Evolutionary conservation across 2,888 invertebrate species (phyloP), one percentile per base, ranked within the genome.

Genomic region (Cerastis leucographa): DNA sequence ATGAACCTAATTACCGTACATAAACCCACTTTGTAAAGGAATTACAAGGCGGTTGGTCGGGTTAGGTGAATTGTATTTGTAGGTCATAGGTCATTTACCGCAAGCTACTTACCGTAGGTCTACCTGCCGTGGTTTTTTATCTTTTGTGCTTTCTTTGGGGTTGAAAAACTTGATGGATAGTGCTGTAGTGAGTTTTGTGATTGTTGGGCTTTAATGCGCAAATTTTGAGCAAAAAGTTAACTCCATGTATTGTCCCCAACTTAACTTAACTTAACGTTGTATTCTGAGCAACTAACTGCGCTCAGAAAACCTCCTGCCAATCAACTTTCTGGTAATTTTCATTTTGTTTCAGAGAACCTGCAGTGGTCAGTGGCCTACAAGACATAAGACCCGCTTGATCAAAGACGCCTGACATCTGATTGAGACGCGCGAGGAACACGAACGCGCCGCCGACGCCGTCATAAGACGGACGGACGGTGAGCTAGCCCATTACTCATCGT

Each of bases 51-150:
- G 19, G 46, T 70, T n/a, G 46, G 25, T 42, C 51, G 42, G 71
- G 69, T 70, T 74, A 44, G 71, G 67, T 74, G 35, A 44, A 44
- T 11, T n/a, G 40, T 64, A 68, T 75, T 83, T 83, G 64, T 83
- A 80, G 83, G 83, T 83, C 80, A 83, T 6, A 79, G 83, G 72
- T 83, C 84, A 73, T 6, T n/a, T 42, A 73, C 82, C 83, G 65
- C 44, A 40, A 54, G 71, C 25, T 59, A 35, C 35, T 29, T 71
- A 49, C 25, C 42, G 4, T 17, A n/a, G 22, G 40, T 49, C 14
- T 76, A 51, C 1, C 14, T 46, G 40, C 19, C 64, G 46, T 14
- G 46, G 4, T n/a, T 51, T 56, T 59, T 14, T 65, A 42, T 42
- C 56, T 65, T 77, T 19, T 9, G 1, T 7, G 3, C 46, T 69